These are phyloP conservation scores for Rana temporaria DNA, from an alignment of 2,113 vertebrate genomes.

Conservation along the genomic window DNA sequence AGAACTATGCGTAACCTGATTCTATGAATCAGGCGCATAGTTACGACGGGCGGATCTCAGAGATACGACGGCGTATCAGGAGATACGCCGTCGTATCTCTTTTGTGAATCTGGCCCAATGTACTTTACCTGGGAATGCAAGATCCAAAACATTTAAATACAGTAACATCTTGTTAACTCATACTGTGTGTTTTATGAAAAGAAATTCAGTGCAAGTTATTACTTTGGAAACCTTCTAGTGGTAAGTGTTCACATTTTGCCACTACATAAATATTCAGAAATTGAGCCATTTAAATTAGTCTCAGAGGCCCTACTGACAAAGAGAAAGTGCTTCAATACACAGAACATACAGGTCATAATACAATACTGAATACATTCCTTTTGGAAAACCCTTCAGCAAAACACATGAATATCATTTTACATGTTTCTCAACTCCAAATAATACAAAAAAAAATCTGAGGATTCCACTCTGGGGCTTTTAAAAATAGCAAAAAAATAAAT, in stretches of 20 bases:
- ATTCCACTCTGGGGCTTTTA: background rate
- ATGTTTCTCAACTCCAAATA: background rate
- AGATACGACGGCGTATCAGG: too few relatives aligned
- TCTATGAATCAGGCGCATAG: too few relatives aligned
- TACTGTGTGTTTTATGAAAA: background rate
- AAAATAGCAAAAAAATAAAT: slow-evolving; percentile 3
- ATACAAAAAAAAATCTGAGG: background rate
- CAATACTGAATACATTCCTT: slow-evolving; percentile 8
- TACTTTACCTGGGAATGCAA: too few relatives aligned
- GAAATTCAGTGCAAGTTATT: background rate
- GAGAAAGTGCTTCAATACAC: slow-evolving; percentile 15
- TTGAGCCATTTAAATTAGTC: slow-evolving; percentile 19
- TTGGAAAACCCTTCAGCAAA: slow-evolving; percentile 12
- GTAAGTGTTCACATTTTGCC: slow-evolving; percentile 15
- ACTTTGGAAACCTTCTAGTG: background rate
- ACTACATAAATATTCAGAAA: slow-evolving; percentile 44
- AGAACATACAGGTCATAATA: slow-evolving; percentile 13
- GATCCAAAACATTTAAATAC: too few relatives aligned
- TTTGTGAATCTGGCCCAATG: too few relatives aligned
- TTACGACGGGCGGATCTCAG: too few relatives aligned
- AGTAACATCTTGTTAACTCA: slow-evolving; percentile 1
- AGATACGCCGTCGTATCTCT: too few relatives aligned
- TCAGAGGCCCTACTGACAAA: slow-evolving; percentile 13
- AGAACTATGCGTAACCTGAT: too few relatives aligned
- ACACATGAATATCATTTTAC: slow-evolving; percentile 28